Conservation (phyloP, 2,797 vertebrate species). For the Amblyraja radiata region DNA sequence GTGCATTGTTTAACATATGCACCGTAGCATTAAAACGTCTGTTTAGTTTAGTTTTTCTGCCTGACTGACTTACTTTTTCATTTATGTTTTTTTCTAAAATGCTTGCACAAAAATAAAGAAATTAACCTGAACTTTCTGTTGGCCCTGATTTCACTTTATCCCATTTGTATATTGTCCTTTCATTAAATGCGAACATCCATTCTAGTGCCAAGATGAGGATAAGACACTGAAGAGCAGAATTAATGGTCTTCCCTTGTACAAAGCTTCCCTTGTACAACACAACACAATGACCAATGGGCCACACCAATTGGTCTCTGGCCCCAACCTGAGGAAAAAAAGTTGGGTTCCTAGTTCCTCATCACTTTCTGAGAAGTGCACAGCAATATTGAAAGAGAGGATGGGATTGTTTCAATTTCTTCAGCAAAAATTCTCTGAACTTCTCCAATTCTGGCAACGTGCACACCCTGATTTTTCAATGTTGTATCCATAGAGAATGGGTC, state of each 20-base stretch:
- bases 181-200: neutral
- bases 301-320: neutral
- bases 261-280: neutral
- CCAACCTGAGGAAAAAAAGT: neutral
- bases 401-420: neutral
- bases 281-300: neutral
- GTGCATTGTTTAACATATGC: conserved; percentile 46
- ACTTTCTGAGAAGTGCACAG: neutral
- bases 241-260: neutral
- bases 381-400: neutral
- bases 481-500: neutral
- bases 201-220: neutral
- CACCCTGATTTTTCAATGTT: neutral
- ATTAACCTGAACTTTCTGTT: neutral
- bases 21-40: conserved; percentile 19
- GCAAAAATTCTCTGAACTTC: neutral
- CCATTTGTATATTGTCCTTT: neutral
- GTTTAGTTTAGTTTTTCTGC: conserved; percentile 28
- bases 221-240: neutral
- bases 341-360: neutral
- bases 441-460: neutral
- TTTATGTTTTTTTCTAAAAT: conserved; percentile 25
- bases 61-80: conserved; percentile 27
- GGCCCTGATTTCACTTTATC: neutral
- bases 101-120: conserved; percentile 32